Base-by-base conservation (phyloP, 2,113 vertebrate genomes). In the Numenius arquata region DNA sequence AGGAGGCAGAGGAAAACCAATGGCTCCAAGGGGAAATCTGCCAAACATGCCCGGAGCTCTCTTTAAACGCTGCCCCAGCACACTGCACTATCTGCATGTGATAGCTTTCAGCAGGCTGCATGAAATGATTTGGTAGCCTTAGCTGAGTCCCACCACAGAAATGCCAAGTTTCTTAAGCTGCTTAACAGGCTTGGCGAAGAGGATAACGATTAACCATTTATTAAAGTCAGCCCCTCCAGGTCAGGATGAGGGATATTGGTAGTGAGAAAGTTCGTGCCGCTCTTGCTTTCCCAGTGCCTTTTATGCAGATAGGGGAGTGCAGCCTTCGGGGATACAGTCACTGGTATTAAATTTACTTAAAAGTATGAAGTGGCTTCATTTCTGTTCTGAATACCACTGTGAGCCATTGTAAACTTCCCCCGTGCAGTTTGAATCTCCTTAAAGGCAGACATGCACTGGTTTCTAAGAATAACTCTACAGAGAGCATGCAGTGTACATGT, bases 221-320 rank as follows among this genome's bases (percentile, higher is more conserved):
- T 96, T 97, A 96, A 96, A 96, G 90, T 68, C 94, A 96, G 94
- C 84, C 95, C 95, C 94, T 94, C 80, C 89, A 93, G 96, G 90
- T 96, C 86, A 92, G 94, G 74, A 89, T 90, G 92, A 96, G 86
- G 86, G 92, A 81, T 93, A 76, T 38, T 53, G 90, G 61, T 62
- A 82, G 94, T 27, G 66, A 95, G 96, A 90, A 92, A 87, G 66
- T 89, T 89, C 12, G 1, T 5, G 8, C 73, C 16, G 66, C 84
- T 87, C 58, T 71, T 78, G 88, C 95, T 75, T 93, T 92, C 80
- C 67, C 80, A 30, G 52, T 74, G 73, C 91, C 77, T 94, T 95
- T 95, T 94, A 85, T 90, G 85, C 85, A 94, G 91, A 90, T 83
- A 90, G 85, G 85, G 77, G 78, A 77, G 71, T 94, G 90, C 75